Conservation (phyloP, 2,888 invertebrate genomes). For the Phania funesta region DNA sequence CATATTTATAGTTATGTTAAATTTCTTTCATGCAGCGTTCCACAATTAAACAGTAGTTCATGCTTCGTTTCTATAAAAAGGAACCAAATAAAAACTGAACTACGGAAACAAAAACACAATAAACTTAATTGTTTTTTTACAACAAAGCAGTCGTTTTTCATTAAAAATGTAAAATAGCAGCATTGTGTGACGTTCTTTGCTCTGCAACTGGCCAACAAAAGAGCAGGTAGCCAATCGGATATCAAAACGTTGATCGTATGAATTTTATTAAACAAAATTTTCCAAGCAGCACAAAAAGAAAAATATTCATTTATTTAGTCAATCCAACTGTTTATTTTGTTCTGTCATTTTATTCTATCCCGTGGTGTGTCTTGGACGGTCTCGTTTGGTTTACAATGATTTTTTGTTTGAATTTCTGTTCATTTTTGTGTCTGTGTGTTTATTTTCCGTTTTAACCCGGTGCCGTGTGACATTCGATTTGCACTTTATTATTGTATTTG, state of each 20-base stretch:
- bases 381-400: background rate
- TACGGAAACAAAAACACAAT: conserved; percentile 12
- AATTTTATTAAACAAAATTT: background rate
- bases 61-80: background rate
- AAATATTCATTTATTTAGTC: background rate
- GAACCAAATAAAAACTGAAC: background rate
- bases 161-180: background rate
- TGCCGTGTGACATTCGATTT: conserved; percentile 7
- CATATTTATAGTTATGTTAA: no score
- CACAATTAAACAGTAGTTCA: background rate
- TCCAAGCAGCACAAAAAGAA: background rate
- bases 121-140: conserved; percentile 27
- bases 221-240: background rate
- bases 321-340: background rate
- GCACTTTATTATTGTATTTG: conserved; percentile 6
- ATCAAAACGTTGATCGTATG: no score
- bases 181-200: background rate
- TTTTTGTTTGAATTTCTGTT: background rate
- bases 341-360: background rate
- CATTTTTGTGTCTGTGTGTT: background rate
- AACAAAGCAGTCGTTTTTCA: background rate
- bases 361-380: background rate
- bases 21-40: background rate
- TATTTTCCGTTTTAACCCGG: background rate
- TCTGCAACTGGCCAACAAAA: background rate